A percentile compares a stretch with the other conserved stretches of the same genome.
These are phyloP conservation scores for Protonemura montana DNA, from an alignment of 2,888 invertebrate genomes.

Conservation along the genomic window DNA sequence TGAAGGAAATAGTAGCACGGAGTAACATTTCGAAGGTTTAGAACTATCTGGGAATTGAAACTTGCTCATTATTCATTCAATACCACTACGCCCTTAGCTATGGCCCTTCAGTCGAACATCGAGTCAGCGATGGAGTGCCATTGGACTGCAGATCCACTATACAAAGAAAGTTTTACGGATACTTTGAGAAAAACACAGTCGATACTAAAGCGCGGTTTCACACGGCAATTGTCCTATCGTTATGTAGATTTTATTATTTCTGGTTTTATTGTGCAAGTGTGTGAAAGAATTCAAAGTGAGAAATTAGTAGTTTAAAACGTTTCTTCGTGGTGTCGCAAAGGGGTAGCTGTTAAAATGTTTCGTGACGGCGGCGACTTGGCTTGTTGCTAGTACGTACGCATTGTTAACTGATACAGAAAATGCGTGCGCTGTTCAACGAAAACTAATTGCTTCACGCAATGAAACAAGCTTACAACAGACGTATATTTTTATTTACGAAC, in stretches of 20 bases:
- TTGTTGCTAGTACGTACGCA: not conserved
- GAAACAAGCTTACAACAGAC: not conserved
- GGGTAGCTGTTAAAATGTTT: not conserved
- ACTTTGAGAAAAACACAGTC: not conserved
- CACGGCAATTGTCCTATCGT: not conserved
- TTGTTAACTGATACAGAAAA: slow-evolving; percentile 34
- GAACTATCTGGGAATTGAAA: slow-evolving; percentile 12
- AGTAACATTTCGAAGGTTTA: not conserved
- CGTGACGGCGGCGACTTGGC: not conserved
- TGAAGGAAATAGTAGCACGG: not conserved
- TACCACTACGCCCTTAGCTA: slow-evolving; percentile 1
- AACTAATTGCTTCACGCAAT: not conserved
- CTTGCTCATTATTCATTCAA: slow-evolving; percentile 12
- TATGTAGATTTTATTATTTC: not conserved
- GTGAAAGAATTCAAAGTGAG: not conserved
- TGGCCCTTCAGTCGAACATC: not conserved
- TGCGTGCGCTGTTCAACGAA: slow-evolving; percentile 23
- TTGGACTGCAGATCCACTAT: not conserved
- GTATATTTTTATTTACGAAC: not conserved
- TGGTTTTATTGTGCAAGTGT: not conserved
- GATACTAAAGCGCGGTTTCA: not conserved
- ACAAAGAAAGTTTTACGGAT: not conserved
- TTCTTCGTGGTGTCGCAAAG: not conserved
- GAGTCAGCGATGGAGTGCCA: not conserved
- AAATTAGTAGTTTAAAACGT: not conserved